phyloP scores from a whole-genome alignment of 2,113 vertebrate genomes.

The Galbula dea region DNA sequence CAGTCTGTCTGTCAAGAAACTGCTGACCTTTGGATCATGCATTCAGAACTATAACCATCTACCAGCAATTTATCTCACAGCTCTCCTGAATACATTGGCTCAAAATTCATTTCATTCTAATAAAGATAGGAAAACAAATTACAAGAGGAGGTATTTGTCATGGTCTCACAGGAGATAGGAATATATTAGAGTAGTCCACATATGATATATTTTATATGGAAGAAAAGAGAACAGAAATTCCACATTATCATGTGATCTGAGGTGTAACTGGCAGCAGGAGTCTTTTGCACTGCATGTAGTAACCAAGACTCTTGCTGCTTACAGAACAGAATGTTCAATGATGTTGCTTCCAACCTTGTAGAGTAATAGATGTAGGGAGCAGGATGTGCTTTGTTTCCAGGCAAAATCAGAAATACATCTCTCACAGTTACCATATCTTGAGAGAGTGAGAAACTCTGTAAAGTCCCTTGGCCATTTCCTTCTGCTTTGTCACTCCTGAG shows the following conservation, averaged over 20 bases:
- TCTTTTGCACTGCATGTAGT: neutral
- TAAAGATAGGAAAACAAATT: neutral
- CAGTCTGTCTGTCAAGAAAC: neutral
- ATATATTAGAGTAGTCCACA: neutral
- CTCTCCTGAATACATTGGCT: neutral
- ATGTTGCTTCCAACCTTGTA: neutral
- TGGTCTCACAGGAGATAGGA: neutral
- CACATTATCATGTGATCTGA: neutral
- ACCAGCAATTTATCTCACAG: neutral
- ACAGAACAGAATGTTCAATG: neutral
- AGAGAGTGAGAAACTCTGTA: conserved; percentile 41
- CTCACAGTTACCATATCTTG: neutral
- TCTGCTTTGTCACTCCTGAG: conserved; percentile 50
- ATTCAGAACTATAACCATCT: neutral
- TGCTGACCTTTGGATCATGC: neutral
- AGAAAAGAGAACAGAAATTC: neutral
- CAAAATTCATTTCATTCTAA: neutral
- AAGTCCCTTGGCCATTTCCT: conserved; percentile 57
- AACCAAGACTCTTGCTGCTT: neutral
- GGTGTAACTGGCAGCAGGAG: neutral
- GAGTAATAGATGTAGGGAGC: neutral
- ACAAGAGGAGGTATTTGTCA: neutral
- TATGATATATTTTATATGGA: neutral
- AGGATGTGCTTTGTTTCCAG: conserved; percentile 5
- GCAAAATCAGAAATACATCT: neutral